Percentiles rank a stretch among this genome's conserved stretches.
Conservation (phyloP, 2,888 invertebrate genomes). For the Blomia tropicalis region DNA sequence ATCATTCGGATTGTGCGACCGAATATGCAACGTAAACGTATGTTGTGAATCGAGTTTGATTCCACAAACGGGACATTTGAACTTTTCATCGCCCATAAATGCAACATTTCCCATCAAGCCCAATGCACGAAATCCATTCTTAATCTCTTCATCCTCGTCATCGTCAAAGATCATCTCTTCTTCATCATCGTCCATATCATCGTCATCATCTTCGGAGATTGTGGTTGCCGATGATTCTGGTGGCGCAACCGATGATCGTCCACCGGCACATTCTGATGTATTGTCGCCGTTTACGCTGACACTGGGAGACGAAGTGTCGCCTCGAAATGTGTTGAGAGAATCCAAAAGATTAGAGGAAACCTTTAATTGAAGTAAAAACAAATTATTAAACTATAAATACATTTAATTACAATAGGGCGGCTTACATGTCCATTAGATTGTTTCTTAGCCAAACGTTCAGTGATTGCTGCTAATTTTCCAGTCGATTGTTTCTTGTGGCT, state of each 20-base stretch:
- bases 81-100: slow-evolving; percentile 31
- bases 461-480: slow-evolving; percentile 2
- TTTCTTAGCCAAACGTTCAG: background rate
- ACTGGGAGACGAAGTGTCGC: background rate
- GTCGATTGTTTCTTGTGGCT: background rate
- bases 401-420: background rate
- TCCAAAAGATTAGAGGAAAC: background rate
- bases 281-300: background rate
- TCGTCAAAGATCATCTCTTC: background rate
- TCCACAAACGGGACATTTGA: slow-evolving; percentile 50
- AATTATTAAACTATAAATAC: background rate
- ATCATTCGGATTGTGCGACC: slow-evolving; percentile 37
- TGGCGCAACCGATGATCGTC: background rate
- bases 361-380: background rate
- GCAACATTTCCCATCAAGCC: slow-evolving; percentile 17
- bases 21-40: slow-evolving; percentile 53
- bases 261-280: background rate
- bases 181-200: slow-evolving; percentile 3
- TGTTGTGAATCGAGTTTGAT: slow-evolving; percentile 46
- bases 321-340: background rate
- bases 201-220: slow-evolving; percentile 10
- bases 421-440: background rate
- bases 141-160: background rate
- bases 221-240: background rate
- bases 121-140: slow-evolving; percentile 2